Evolutionary conservation across 2,888 invertebrate species (phyloP).

Genomic region (Clunio marinus): DNA sequence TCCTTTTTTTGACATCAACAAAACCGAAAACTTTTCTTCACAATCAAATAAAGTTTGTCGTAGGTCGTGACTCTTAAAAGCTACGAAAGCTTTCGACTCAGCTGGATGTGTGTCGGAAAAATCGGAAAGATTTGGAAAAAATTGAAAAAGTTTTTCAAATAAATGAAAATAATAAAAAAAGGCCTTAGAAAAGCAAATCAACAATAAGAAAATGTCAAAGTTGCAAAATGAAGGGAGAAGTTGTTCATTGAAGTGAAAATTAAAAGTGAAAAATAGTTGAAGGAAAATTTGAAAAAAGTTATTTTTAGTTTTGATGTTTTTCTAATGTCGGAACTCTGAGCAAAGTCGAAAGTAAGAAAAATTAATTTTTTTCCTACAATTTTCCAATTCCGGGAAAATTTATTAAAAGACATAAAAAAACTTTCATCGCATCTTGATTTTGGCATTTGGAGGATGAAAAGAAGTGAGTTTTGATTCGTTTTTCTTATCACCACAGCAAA

Average conservation of each 20-base stretch:
- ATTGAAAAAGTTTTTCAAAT: constrained; percentile 13
- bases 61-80: constrained; percentile 32
- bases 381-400: background rate
- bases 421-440: background rate
- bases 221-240: background rate
- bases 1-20: background rate
- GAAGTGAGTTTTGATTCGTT: constrained; percentile 1
- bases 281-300: background rate
- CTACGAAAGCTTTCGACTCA: constrained; percentile 28
- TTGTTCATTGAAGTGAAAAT: background rate
- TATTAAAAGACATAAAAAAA: background rate
- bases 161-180: no score
- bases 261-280: background rate
- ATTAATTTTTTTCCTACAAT: background rate
- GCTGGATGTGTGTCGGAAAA: constrained; percentile 33
- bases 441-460: background rate
- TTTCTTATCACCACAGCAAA: background rate
- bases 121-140: background rate
- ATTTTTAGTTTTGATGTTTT: background rate
- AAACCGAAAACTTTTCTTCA: background rate
- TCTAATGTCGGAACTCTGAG: no score
- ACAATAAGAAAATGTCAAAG: background rate
- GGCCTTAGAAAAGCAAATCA: background rate
- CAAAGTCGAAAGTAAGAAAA: constrained; percentile 4
- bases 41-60: constrained; percentile 35